These are phyloP conservation scores for Chloroclystis v-ata DNA, from an alignment of 2,888 invertebrate species.

Conservation along the genomic window DNA sequence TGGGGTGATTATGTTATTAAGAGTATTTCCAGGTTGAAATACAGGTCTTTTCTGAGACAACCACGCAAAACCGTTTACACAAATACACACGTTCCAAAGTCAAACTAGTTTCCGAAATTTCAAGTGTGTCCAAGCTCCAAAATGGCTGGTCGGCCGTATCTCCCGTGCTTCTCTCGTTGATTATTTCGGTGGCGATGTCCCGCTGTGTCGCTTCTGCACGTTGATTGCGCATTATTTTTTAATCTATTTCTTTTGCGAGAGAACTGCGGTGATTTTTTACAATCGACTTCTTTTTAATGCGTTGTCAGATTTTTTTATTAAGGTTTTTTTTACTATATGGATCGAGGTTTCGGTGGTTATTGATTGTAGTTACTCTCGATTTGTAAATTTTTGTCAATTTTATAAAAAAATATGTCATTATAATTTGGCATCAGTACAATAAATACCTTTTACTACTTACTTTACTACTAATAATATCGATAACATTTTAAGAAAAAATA, in stretches of 20 bases:
- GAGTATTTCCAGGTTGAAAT: no score
- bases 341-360: neutral
- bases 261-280: slow-evolving; percentile 18
- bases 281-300: slow-evolving; percentile 22
- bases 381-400: neutral
- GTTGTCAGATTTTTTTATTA: slow-evolving; percentile 25
- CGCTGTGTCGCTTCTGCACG: slow-evolving; percentile 60
- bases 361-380: neutral
- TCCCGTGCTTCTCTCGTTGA: slow-evolving; percentile 62
- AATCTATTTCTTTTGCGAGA: slow-evolving; percentile 32
- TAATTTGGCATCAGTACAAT: no score
- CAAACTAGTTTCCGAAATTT: no score
- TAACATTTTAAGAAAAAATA: no score
- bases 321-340: slow-evolving; percentile 15
- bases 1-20: no score
- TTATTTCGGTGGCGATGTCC: slow-evolving; percentile 69
- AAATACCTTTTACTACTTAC: no score
- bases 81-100: no score
- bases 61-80: no score
- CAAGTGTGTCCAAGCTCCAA: neutral
- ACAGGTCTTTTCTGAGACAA: no score
- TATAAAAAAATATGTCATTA: no score
- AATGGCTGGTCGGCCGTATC: slow-evolving; percentile 10
- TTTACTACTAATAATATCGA: no score
- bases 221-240: slow-evolving; percentile 57